Evolutionary conservation across 2,113 vertebrate genomes (phyloP).

Genomic region (Phyllostomus hastatus): DNA sequence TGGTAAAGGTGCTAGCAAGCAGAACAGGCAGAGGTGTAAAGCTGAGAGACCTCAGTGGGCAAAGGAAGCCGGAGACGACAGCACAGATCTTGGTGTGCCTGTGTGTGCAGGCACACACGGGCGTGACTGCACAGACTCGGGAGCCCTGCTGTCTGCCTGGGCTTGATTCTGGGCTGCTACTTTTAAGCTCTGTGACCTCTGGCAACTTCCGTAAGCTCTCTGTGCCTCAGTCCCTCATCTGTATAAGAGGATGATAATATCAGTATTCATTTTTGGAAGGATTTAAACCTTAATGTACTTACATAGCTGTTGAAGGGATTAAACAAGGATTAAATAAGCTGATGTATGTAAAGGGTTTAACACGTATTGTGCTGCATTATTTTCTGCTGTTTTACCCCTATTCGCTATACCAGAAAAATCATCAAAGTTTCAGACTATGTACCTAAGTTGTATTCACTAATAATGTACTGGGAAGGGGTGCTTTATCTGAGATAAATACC

Average conservation of each 20-base stretch:
- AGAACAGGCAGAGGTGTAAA: not conserved
- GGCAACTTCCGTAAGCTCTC: not conserved
- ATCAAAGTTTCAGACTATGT: not conserved
- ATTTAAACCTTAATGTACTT: not conserved
- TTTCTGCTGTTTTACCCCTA: not conserved
- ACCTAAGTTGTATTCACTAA: not conserved
- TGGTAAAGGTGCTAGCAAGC: not conserved
- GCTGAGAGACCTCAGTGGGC: not conserved
- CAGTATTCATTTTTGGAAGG: not conserved
- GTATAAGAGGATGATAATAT: not conserved
- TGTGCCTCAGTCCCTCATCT: not conserved
- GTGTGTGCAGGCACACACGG: rapidly evolving
- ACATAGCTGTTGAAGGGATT: not conserved
- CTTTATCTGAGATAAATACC: not conserved
- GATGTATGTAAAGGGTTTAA: not conserved
- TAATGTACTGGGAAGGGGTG: not conserved
- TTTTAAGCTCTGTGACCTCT: not conserved
- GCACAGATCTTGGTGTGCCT: not conserved
- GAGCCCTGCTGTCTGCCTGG: not conserved
- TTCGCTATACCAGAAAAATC: not conserved
- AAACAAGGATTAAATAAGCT: not conserved
- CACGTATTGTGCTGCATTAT: not conserved
- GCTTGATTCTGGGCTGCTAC: not conserved
- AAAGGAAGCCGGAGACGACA: rapidly evolving
- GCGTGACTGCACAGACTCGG: rapidly evolving